These are phyloP conservation scores for Mola mola DNA, from an alignment of 2,113 vertebrate genomes.

Conservation along the genomic window DNA sequence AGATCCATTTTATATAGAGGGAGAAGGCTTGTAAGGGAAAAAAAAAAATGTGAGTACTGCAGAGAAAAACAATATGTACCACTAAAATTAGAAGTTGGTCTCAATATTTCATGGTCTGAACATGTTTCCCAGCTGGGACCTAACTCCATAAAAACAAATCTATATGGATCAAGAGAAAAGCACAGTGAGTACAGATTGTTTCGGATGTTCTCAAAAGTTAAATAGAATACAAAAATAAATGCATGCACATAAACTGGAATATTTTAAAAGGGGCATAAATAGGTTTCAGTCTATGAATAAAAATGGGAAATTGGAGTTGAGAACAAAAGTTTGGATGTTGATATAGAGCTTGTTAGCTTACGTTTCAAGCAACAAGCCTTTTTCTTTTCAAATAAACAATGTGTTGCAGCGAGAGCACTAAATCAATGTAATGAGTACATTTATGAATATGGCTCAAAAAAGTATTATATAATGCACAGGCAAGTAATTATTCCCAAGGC, in stretches of 20 bases:
- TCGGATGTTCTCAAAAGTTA: conserved; percentile 6
- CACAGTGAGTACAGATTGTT: conserved; percentile 16
- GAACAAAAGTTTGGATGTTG: conserved; percentile 16
- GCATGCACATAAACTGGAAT: conserved; percentile 7
- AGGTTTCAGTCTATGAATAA: conserved; percentile 24
- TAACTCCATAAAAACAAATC: conserved; percentile 28
- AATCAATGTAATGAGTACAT: conserved; percentile 46
- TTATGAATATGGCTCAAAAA: conserved; percentile 46
- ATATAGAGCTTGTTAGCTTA: too few species aligned
- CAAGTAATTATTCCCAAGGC: conserved; percentile 44
- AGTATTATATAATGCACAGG: conserved; percentile 48
- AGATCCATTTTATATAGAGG: too few species aligned
- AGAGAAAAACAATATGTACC: too few species aligned
- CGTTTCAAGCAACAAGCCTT: background rate
- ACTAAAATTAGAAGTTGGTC: too few species aligned
- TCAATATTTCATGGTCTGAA: too few species aligned
- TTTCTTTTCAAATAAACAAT: conserved; percentile 49
- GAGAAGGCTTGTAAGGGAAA: too few species aligned
- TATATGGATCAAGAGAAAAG: conserved; percentile 25
- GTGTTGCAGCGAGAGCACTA: conserved; percentile 22
- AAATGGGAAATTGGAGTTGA: conserved; percentile 22
- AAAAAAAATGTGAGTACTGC: too few species aligned
- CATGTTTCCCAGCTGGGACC: conserved; percentile 37
- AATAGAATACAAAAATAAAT: conserved; percentile 3
- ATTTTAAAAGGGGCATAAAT: conserved; percentile 7